Base-by-base conservation (phyloP, 2,113 vertebrate genomes). In the Phalacrocorax brasilianus region DNA sequence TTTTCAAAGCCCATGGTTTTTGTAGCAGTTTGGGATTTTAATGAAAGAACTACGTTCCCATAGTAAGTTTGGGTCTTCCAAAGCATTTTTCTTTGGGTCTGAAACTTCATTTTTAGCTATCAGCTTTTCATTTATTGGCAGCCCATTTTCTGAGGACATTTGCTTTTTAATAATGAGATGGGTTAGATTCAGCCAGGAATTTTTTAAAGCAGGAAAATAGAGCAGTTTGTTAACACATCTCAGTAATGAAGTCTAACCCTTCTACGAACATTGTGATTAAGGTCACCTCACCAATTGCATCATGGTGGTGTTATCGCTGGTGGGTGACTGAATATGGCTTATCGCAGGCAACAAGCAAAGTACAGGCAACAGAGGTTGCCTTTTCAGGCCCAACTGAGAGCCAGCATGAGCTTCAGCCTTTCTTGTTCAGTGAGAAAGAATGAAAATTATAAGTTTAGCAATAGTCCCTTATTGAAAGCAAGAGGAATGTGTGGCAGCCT, bases 21-120 rank as follows among this genome's bases (percentile, higher is more conserved):
- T 58, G 18, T 6, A 71, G 35, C 15, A 22, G 1, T 53, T 71
- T 44, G 58, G 62, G 58, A 35, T 86, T 71, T 86, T 62, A 40
- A 0, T 38, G n/a, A 5, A 42, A 49, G 53, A 56, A 4, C 28
- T 1, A 1, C 63, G 81, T 20, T 77, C 33, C 40, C 7, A 0
- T 2, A 12, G 7, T 11, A 14, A 30, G 8, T 71, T 5, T 78
- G 40, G 30, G 9, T 55, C 23, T 52, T 84, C 52, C 52, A 5
- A 79, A 72, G 21, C 4, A 1, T 11, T 55, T 81, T 59, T 42
- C 6, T 59, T n/a, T 59, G 24, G 10, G 18, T 55, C 58, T 56
- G 21, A 32, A 50, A 14, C 14, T 33, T 55, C 55, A 0, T 53
- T 72, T 62, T 32, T 35, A 75, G 14, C 33, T 71, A 32, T 61